phyloP scores from a whole-genome alignment of 2,113 vertebrate species.

The Elaphurus davidianus region DNA sequence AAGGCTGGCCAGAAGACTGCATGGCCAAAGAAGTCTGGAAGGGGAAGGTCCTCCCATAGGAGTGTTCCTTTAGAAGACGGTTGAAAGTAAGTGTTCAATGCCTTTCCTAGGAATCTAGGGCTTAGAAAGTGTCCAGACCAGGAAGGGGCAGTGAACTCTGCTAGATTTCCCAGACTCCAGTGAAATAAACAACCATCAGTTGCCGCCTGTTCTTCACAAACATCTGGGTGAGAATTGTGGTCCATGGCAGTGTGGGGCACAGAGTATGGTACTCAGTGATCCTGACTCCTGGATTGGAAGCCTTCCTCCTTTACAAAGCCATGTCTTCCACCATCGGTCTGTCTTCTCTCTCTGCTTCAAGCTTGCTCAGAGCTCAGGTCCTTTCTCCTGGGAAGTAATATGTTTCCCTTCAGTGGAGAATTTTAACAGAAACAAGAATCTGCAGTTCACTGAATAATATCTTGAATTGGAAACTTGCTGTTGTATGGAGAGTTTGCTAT shows the following conservation, averaged over 20 bases:
- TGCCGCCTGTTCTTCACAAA: background rate
- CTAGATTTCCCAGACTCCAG: background rate
- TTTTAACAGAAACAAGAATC: background rate
- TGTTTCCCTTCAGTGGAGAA: background rate
- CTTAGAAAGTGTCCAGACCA: background rate
- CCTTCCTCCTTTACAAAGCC: background rate
- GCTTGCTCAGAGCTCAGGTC: background rate
- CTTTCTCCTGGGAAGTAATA: background rate
- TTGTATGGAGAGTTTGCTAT: background rate
- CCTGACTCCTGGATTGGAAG: background rate
- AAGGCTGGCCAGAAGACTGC: background rate
- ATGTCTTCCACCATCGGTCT: background rate
- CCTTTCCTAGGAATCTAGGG: background rate
- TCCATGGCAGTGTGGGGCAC: background rate
- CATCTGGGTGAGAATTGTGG: background rate
- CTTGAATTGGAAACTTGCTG: background rate
- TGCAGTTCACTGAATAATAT: background rate
- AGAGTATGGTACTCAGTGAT: too few species aligned
- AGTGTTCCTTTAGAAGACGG: background rate
- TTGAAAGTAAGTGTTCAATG: background rate
- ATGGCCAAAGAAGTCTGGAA: background rate
- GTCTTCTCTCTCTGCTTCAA: background rate
- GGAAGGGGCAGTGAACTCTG: background rate
- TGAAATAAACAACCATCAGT: background rate
- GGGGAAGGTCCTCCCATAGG: background rate